Evolutionary conservation across 1,140 invertebrate genomes (phyloP).

Genomic region (Scaptomyza graminum): DNA sequence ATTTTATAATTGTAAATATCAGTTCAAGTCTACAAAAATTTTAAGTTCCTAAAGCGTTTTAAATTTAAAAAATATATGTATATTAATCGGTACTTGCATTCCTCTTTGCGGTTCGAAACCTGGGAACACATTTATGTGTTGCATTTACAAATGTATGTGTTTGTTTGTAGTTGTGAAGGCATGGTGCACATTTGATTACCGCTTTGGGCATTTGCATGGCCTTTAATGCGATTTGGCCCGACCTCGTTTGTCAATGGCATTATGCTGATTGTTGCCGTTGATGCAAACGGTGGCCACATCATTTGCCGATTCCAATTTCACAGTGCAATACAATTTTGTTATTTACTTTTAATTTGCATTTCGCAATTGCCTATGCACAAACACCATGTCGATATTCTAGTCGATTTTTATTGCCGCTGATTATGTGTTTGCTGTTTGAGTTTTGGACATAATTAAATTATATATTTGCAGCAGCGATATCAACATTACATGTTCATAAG

Average conservation of each 20-base stretch:
- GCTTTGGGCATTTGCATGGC: constrained; percentile 35
- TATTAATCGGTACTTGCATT: too few relatives aligned
- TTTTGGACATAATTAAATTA: constrained; percentile 29
- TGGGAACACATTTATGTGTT: constrained; percentile 9
- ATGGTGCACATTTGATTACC: constrained; percentile 67
- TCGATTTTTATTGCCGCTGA: constrained; percentile 62
- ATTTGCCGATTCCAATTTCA: constrained; percentile 56
- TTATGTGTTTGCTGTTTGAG: constrained; percentile 39
- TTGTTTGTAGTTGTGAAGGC: not conserved
- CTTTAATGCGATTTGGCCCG: constrained; percentile 67
- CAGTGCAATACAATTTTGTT: constrained; percentile 19
- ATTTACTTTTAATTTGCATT: constrained; percentile 40
- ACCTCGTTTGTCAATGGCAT: constrained; percentile 47
- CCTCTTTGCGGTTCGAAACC: constrained; percentile 10
- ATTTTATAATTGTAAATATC: too few relatives aligned
- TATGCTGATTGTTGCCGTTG: constrained; percentile 64
- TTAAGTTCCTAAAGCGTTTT: too few relatives aligned
- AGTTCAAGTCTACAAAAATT: too few relatives aligned
- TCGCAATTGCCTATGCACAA: constrained; percentile 46
- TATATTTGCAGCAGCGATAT: not conserved
- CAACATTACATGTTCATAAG: not conserved
- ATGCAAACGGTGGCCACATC: constrained; percentile 60
- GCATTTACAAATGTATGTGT: not conserved
- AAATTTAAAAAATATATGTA: too few relatives aligned
- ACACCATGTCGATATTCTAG: constrained; percentile 18